Base-by-base conservation (phyloP, 2,113 vertebrate species). In the Rhea pennata region DNA sequence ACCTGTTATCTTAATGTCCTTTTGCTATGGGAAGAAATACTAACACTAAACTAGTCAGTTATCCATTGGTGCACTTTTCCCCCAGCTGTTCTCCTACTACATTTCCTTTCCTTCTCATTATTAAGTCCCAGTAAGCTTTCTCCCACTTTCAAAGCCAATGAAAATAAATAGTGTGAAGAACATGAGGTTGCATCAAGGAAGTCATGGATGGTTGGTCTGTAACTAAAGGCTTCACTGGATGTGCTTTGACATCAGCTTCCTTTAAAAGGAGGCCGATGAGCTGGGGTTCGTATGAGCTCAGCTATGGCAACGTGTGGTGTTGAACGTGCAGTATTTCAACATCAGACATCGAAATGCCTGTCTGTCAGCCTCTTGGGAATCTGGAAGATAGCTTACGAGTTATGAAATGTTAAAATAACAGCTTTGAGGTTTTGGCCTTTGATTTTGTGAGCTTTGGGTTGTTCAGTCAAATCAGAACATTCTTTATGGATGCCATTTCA, bases 281-380 rank as follows among this genome's bases (percentile, higher is more conserved):
- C 54, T 56, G 15, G 31, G 29, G 56, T 33, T 75, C 22, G 2
- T 44, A 53, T 4, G 66, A 91, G 66, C 62, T 93, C 46, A 87
- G 80, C 66, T 89, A 33, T 39, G 44, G 84, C 84, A 54, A 10
- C 3, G 24, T 6, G 70, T 24, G 13, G 53, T 27, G 53, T 24
- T 27, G 53, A 21, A 54, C 26, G 31, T 56, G 54, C 29, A 29
- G 27, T 31, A 15, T 56, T 29, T 31, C 88, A 96, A 27, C 46
- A 39, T 84, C 91, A 83, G 87, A 70, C 71, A 71, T 12, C 82
- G 48, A 66, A 75, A 79, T 71, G 22, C 36, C 70, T 62, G 36
- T 76, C 91, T 95, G 89, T 71, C 84, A 89, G 74, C 24, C 48
- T 21, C 36, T 36, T 70, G 62, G 91, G 84, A 94, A 74, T 79